Base-by-base conservation (phyloP, 1,140 invertebrate species). In the Philaenus spumarius region DNA sequence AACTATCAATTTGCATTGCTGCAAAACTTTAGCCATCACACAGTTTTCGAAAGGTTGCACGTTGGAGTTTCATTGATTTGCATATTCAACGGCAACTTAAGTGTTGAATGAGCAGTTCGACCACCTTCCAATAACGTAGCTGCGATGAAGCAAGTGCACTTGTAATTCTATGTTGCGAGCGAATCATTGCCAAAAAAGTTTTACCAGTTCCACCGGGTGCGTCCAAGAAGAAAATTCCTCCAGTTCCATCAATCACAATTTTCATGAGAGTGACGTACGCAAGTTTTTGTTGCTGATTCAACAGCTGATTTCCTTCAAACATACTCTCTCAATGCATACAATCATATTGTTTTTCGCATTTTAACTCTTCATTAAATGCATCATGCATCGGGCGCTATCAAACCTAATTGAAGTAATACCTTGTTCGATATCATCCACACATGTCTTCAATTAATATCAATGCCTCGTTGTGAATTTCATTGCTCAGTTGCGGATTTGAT, bases 51-150 rank as follows among this genome's bases (percentile, higher is more conserved):
- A 51, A 78, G 73, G 37, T 71, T 73, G 52, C 71, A 76, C 19
- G 58, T 64, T 53, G 68, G 62, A 43, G 17, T 56, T 61, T 71
- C 64, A 53, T 23, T 46, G 7, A 2, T 47, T 26, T 64, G 50
- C 7, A 76, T 34, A 42, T 65, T 68, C 17, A 71, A 57, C 51
- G 73, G 70, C 20, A 78, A 58, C 65, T 77, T 78, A 20, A 82
- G 73, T 46, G 70, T 67, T 4, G 71, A 77, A 72, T 80, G 76
- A 52, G 72, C 72, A 24, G 77, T 82, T 67, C 71, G 59, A 23
- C 78, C 79, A 61, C 71, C 71, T 59, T 69, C 58, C 26, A 78
- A 65, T 2, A 78, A 62, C 37, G 71, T 15, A 68, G 40, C 78
- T 74, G 11, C 73, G 71, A 72, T n/a, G 67, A 75, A 30, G 75